Conservation (phyloP, 2,797 vertebrate species). For the Periparus ater region DNA sequence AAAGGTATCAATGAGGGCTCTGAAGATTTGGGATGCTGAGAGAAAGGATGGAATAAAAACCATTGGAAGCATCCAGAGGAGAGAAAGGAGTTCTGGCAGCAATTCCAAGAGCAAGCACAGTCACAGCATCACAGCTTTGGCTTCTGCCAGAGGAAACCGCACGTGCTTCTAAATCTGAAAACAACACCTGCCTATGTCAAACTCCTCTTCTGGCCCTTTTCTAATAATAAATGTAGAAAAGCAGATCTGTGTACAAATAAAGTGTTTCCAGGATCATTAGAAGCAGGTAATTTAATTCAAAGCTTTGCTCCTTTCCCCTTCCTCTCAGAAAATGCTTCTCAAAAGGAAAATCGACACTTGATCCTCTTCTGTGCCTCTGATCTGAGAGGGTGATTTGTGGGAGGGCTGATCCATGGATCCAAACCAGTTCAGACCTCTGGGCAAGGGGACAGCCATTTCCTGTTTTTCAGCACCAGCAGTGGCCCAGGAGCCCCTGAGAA, state of each 20-base stretch:
- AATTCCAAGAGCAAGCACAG: not conserved
- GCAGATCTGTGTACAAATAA: not conserved
- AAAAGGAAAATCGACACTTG: not conserved
- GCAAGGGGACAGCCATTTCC: conserved; percentile 44
- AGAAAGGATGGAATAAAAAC: not conserved
- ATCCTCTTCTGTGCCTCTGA: not conserved
- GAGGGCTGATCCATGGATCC: not conserved
- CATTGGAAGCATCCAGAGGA: not conserved
- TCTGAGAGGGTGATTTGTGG: not conserved
- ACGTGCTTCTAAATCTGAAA: not conserved
- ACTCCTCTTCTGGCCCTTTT: not conserved
- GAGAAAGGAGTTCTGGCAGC: not conserved
- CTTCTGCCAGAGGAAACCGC: not conserved
- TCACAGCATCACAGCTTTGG: not conserved
- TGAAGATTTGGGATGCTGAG: not conserved
- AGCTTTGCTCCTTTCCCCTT: not conserved
- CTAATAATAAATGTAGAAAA: not conserved
- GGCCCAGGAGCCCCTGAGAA: conserved; percentile 13
- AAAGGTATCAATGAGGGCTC: not conserved
- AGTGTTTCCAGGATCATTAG: not conserved
- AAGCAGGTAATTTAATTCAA: not conserved
- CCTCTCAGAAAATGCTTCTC: not conserved
- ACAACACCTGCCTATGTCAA: not conserved
- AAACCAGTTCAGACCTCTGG: not conserved
- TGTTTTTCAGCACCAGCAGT: conserved; percentile 32